phyloP scores from a whole-genome alignment of 2,113 vertebrate species.

The Marmota monax region DNA sequence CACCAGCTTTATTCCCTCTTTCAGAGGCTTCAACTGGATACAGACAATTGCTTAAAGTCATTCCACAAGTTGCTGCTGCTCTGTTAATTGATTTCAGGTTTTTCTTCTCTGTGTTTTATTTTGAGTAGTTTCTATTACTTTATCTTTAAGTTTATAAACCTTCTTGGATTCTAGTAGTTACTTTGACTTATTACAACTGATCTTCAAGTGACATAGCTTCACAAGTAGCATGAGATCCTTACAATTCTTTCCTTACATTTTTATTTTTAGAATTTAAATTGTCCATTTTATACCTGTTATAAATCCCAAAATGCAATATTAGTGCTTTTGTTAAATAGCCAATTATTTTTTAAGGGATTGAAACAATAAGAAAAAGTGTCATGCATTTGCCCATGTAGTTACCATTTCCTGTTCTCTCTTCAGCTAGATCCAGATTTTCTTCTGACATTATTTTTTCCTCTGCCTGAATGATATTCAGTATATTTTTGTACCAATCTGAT shows the following conservation, averaged over 20 bases:
- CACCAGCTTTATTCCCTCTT: neutral
- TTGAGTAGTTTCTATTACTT: neutral
- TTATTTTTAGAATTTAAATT: neutral
- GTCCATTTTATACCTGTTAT: neutral
- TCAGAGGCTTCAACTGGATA: neutral
- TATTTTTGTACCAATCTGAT: neutral
- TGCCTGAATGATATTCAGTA: neutral
- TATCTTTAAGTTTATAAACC: neutral
- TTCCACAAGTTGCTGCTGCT: neutral
- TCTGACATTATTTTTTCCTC: neutral
- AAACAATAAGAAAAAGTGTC: neutral
- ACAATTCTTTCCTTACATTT: neutral
- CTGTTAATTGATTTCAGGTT: neutral
- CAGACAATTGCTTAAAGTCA: neutral
- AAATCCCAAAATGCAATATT: neutral
- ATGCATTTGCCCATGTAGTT: neutral
- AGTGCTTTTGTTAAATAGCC: slow-evolving; percentile 33
- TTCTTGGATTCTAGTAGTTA: neutral
- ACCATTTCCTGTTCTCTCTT: neutral
- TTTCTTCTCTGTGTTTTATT: neutral
- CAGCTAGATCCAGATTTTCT: neutral
- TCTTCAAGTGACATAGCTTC: neutral
- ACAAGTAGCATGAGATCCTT: neutral
- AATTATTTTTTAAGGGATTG: neutral
- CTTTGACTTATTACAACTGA: neutral